Percentiles rank a stretch among this genome's conserved stretches.
Conservation (phyloP, 2,797 vertebrate species). For the Leucoraja ocellata region DNA sequence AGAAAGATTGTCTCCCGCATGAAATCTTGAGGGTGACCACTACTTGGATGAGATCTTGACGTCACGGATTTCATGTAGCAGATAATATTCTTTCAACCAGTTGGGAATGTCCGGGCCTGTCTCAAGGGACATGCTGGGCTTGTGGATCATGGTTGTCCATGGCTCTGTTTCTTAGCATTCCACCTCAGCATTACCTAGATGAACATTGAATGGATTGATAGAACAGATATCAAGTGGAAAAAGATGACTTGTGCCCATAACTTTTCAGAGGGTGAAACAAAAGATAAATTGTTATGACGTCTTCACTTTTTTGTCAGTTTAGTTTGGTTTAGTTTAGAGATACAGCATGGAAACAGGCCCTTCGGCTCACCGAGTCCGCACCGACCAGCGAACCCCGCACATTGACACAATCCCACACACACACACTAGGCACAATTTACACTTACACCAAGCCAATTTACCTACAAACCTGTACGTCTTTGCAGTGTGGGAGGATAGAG, state of each 20-base stretch:
- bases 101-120: constrained; percentile 90
- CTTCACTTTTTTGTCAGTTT: not conserved
- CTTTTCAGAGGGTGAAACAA: not conserved
- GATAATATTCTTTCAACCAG: constrained; percentile 97
- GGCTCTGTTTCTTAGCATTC: constrained; percentile 94
- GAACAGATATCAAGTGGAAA: constrained; percentile 51
- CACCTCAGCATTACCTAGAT: constrained; percentile 94
- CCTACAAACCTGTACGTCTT: too few relatives aligned
- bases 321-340: too few relatives aligned
- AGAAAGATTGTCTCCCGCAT: not conserved
- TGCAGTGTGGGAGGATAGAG: too few relatives aligned
- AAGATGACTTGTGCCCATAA: too few relatives aligned
- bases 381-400: too few relatives aligned
- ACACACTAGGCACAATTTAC: too few relatives aligned
- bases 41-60: too few relatives aligned
- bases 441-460: too few relatives aligned
- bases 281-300: not conserved
- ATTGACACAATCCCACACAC: too few relatives aligned
- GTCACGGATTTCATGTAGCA: constrained; percentile 92
- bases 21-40: not conserved
- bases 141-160: constrained; percentile 94
- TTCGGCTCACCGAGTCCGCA: too few relatives aligned
- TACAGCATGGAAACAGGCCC: too few relatives aligned
- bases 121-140: constrained; percentile 76
- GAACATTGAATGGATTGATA: constrained; percentile 88